Evolutionary conservation across 2,888 invertebrate species (phyloP).

Genomic region (Chironomus tentans): DNA sequence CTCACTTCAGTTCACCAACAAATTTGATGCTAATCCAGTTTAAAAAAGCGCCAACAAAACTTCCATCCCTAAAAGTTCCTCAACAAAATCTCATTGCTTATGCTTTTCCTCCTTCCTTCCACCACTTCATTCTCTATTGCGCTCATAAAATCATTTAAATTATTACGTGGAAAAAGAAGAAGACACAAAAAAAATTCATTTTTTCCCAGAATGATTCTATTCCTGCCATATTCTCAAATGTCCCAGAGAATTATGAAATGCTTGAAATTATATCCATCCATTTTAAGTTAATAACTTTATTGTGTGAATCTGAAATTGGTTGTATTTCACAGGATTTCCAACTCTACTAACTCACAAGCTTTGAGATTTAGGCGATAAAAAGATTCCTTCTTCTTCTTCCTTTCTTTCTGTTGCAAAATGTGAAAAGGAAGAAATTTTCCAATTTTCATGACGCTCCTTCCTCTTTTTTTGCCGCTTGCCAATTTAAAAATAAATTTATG

Average conservation of each 20-base stretch:
- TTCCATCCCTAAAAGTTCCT: no score
- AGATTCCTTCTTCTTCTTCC: neutral
- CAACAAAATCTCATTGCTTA: no score
- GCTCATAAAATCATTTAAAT: conserved; percentile 24
- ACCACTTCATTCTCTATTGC: neutral
- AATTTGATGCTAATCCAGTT: no score
- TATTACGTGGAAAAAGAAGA: neutral
- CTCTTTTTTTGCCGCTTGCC: neutral
- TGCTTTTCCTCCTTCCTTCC: no score
- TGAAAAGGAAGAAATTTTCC: neutral
- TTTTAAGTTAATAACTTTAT: no score
- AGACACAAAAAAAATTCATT: neutral
- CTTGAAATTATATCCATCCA: no score
- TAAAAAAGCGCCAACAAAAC: no score
- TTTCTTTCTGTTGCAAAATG: neutral
- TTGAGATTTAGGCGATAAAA: neutral
- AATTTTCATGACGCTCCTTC: neutral
- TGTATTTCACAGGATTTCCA: neutral
- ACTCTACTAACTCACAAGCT: neutral
- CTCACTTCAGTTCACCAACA: no score
- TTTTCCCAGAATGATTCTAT: no score
- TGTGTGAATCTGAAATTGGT: neutral
- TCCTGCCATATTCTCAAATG: no score
- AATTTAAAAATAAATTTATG: conserved; percentile 27
- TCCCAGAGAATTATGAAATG: no score